Percentiles rank a stretch among this genome's conserved stretches.
These are phyloP conservation scores for Drosophila mulleri DNA, from an alignment of 2,888 invertebrate genomes.

Conservation along the genomic window DNA sequence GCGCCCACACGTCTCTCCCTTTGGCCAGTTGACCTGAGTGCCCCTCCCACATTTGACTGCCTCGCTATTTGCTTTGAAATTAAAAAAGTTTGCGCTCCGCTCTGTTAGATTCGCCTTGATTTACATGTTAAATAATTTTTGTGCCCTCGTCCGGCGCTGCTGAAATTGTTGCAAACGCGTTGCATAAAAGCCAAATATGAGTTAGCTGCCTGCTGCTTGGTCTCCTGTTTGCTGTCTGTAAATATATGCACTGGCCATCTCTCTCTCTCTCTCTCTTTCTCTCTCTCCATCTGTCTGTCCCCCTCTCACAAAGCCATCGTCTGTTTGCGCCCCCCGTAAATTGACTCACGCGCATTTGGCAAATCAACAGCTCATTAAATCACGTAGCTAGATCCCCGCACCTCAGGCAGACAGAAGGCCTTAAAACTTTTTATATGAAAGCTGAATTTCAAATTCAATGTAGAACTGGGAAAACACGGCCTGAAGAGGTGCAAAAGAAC, in stretches of 20 bases:
- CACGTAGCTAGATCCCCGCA: conserved; percentile 33
- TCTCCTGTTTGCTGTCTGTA: conserved; percentile 50
- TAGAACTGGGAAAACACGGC: conserved; percentile 5
- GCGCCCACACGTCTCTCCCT: conserved; percentile 10
- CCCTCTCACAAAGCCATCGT: not conserved
- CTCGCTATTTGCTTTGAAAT: conserved; percentile 75
- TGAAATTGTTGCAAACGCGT: conserved; percentile 63
- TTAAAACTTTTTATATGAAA: conserved; percentile 28
- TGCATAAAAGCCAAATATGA: conserved; percentile 72
- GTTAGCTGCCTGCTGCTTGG: conserved; percentile 31
- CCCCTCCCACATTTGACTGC: not conserved
- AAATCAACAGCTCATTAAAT: conserved; percentile 75
- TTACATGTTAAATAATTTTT: conserved; percentile 79
- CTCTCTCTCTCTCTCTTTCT: too few relatives aligned
- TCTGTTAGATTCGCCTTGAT: conserved; percentile 71
- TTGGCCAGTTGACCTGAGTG: conserved; percentile 14
- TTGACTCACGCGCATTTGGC: conserved; percentile 57
- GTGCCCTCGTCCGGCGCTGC: conserved; percentile 35
- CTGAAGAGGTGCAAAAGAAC: not conserved
- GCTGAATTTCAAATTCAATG: conserved; percentile 27
- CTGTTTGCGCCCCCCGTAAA: conserved; percentile 25
- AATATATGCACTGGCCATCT: conserved; percentile 53
- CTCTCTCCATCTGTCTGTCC: not conserved
- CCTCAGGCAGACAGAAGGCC: conserved; percentile 14
- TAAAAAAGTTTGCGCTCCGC: conserved; percentile 72